These are phyloP conservation scores for Scaptodrosophila lebanonensis DNA, from an alignment of 1,140 invertebrate genomes.

Conservation along the genomic window DNA sequence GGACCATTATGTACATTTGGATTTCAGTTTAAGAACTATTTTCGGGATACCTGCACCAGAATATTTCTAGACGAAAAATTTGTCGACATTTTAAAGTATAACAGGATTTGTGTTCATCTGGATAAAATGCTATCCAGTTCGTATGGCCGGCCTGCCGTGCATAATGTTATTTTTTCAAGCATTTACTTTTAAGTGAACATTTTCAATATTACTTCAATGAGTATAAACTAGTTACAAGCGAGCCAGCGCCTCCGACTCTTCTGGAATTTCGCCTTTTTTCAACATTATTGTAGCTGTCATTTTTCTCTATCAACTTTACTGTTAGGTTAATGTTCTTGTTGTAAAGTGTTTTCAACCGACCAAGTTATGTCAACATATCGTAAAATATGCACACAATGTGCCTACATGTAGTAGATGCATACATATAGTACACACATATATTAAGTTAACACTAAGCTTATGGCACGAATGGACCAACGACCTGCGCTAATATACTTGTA, in stretches of 20 bases:
- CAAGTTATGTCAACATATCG: conserved; percentile 60
- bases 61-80: conserved; percentile 10
- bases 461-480: conserved; percentile 28
- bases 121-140: conserved; percentile 13
- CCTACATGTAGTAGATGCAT: too few species aligned
- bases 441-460: too few species aligned
- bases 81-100: background rate
- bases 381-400: too few species aligned
- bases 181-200: conserved; percentile 22
- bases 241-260: conserved; percentile 22
- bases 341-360: conserved; percentile 57
- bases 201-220: conserved; percentile 55
- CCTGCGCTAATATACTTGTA: too few species aligned
- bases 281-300: conserved; percentile 33
- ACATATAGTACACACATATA: too few species aligned
- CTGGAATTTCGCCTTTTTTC: conserved; percentile 16
- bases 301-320: conserved; percentile 33
- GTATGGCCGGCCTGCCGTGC: conserved; percentile 1
- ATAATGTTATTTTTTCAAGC: conserved; percentile 22
- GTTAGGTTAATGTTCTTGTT: conserved; percentile 56
- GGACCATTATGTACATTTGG: background rate
- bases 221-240: conserved; percentile 65
- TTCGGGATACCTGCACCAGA: background rate
- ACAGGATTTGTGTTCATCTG: conserved; percentile 18
- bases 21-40: too few species aligned